Conservation (phyloP, 1,140 invertebrate species). For the Cyclina sinensis region DNA sequence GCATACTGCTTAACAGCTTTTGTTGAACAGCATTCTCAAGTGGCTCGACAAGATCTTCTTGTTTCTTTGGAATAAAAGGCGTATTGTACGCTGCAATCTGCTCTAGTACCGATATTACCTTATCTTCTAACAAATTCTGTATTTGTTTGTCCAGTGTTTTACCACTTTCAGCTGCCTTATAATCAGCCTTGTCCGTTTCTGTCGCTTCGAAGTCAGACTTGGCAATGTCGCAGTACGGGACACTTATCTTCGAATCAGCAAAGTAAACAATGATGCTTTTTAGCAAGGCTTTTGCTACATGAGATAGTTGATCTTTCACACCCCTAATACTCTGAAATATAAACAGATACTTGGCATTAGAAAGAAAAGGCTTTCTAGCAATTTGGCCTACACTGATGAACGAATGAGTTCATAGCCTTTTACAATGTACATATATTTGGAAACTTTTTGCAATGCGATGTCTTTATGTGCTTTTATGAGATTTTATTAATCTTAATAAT, state of each 20-base stretch:
- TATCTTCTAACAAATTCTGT: slow-evolving; percentile 12
- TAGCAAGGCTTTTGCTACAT: neutral
- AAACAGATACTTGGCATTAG: too few relatives aligned
- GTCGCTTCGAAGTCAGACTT: neutral
- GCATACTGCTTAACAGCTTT: neutral
- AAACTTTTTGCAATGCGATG: too few relatives aligned
- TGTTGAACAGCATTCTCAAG: neutral
- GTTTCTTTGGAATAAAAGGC: neutral
- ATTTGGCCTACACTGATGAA: too few relatives aligned
- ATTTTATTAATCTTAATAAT: too few relatives aligned
- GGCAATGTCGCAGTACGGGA: neutral
- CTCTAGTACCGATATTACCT: neutral
- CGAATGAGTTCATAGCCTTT: too few relatives aligned
- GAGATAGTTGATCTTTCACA: neutral
- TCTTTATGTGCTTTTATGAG: too few relatives aligned
- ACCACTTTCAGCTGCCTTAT: neutral
- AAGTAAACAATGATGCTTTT: neutral
- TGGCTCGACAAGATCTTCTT: neutral
- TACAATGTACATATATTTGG: too few relatives aligned
- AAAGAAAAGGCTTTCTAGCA: too few relatives aligned
- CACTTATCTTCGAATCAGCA: neutral
- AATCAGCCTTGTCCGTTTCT: neutral
- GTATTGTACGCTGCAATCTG: neutral
- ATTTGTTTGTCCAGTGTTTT: neutral
- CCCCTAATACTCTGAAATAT: neutral